phyloP scores from a whole-genome alignment of 2,113 vertebrate species.

The zebrafish (Danio rerio) region DNA sequence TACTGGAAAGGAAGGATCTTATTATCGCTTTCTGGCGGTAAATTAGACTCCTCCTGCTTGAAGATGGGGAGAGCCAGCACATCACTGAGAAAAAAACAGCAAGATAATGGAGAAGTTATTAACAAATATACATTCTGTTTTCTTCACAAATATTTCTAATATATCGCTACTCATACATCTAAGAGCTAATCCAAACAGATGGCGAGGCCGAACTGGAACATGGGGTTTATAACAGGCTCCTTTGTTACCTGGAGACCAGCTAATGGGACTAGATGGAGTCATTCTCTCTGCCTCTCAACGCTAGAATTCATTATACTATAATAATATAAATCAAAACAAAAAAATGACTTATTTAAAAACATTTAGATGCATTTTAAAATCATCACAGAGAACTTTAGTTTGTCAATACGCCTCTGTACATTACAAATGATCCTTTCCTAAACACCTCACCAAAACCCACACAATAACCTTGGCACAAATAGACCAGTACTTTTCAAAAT shows the following conservation, averaged over 20 bases:
- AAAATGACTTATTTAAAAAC: too few species aligned
- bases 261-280: not conserved
- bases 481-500: not conserved
- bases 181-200: not conserved
- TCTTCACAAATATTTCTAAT: too few species aligned
- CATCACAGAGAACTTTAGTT: not conserved
- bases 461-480: not conserved
- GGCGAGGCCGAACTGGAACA: slow-evolving; percentile 6
- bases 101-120: too few species aligned
- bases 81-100: slow-evolving; percentile 76
- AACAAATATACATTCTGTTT: too few species aligned
- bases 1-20: slow-evolving; percentile 98
- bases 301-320: not conserved
- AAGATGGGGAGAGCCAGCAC: slow-evolving; percentile 98
- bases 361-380: too few species aligned
- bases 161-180: not conserved
- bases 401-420: not conserved
- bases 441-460: not conserved
- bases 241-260: slow-evolving; percentile 18
- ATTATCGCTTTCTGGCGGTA: slow-evolving; percentile 88
- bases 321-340: not conserved
- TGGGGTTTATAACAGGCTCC: slow-evolving; percentile 14
- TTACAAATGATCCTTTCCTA: not conserved
- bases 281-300: not conserved
- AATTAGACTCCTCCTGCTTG: slow-evolving; percentile 95